Base-by-base conservation (phyloP, 2,113 vertebrate species). In the Scartelaos histophorus region DNA sequence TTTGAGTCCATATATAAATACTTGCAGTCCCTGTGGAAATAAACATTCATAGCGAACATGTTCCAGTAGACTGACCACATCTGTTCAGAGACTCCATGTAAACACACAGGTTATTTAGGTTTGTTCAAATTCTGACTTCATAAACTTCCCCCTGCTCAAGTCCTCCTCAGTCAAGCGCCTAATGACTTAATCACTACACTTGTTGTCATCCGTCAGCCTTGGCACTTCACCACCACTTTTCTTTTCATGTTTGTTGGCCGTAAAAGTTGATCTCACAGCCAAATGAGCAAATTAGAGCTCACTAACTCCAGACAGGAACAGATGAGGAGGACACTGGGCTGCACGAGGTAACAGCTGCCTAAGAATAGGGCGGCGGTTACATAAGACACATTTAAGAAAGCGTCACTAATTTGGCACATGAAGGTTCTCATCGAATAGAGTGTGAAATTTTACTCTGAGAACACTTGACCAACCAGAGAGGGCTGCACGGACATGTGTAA, bases 161-260 rank as follows among this genome's bases (percentile, higher is more conserved):
- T 25, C 29, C 29, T 19, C 25, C 57, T 19, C 76, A 71, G 60
- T 82, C 80, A 75, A 13, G 69, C 76, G 67, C 45, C 49, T 81
- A 85, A 90, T 77, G 54, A 67, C 73, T 81, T 84, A 85, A 85
- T 85, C 78, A 53, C 76, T 69, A 43, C 70, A 76, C 72, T 85
- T 84, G 76, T 85, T 84, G 76, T 81, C 78, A 68, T 80, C 71
- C 10, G 22, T 74, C 58, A 24, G 60, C 70, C 69, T 80, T 43
- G 45, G 70, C 17, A 0, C 66, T 79, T 74, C 75, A 69, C 62
- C 74, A 45, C 72, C 16, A 15, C 29, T 49, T 19, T 70, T 70
- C 61, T 72, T 87, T 86, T 85, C 24, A 79, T 81, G 72, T 83
- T 74, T 12, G 22, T 29, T 87, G 87, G 80, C 87, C 73, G 21